Percentiles rank a stretch among this genome's conserved stretches.
Conservation (phyloP, 2,888 invertebrate genomes). For the Rhamphomyia laevipes region DNA sequence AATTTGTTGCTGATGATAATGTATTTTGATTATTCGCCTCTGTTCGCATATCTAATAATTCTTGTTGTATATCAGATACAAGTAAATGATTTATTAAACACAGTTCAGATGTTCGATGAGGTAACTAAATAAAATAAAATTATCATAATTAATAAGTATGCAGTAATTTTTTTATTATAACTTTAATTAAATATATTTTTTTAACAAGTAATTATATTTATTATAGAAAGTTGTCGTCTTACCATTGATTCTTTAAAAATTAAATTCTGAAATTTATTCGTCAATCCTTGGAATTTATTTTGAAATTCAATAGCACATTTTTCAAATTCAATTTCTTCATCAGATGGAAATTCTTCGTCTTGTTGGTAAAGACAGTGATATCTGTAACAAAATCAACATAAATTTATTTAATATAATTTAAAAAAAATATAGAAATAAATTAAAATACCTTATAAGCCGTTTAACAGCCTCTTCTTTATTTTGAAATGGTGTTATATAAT, state of each 20-base stretch:
- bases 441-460: constrained; percentile 46
- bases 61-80: constrained; percentile 56
- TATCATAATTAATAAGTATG: constrained; percentile 4
- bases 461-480: constrained; percentile 64
- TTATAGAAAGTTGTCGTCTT: constrained; percentile 24
- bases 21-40: constrained; percentile 33
- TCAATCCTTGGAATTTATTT: constrained; percentile 56
- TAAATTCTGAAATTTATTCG: constrained; percentile 60
- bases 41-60: constrained; percentile 47
- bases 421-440: not conserved
- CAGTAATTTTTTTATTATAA: too few species aligned
- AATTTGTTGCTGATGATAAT: not conserved
- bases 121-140: constrained; percentile 43
- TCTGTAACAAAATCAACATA: constrained; percentile 19
- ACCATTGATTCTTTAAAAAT: constrained; percentile 70
- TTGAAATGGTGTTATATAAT: constrained; percentile 58
- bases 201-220: not conserved
- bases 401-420: not conserved
- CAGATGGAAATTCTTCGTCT: constrained; percentile 47
- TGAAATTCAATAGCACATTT: constrained; percentile 54
- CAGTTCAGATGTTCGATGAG: constrained; percentile 60
- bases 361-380: constrained; percentile 61
- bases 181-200: too few species aligned
- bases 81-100: constrained; percentile 67
- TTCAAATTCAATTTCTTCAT: constrained; percentile 59